Evolutionary conservation across 1,140 invertebrate genomes (phyloP).

Genomic region (Zaprionus ghesquierei): DNA sequence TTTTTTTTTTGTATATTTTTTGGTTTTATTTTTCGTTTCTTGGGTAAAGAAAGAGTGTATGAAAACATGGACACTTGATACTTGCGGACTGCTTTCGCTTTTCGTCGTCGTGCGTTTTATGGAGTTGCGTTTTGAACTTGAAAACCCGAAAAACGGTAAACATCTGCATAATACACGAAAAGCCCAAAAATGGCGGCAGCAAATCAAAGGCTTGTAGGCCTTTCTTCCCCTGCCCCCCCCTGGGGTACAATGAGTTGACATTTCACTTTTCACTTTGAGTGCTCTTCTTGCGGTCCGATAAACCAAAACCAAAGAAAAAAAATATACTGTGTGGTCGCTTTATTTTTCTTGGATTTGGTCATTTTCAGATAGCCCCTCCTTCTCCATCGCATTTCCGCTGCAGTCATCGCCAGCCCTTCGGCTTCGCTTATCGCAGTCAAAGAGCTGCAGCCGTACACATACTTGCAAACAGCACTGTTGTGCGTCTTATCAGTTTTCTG

Average conservation of each 20-base stretch:
- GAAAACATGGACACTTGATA: conserved; percentile 6
- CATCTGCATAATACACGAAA: conserved; percentile 64
- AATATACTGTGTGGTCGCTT: conserved; percentile 2
- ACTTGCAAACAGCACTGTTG: neutral
- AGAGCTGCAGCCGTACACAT: neutral
- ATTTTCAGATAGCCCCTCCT: conserved; percentile 17
- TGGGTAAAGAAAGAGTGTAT: conserved; percentile 30
- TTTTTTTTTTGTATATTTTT: neutral
- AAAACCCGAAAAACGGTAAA: conserved; percentile 40
- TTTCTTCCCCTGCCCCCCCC: neutral
- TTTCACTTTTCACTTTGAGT: conserved; percentile 69
- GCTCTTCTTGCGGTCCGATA: conserved; percentile 63
- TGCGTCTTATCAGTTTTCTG: conserved; percentile 44
- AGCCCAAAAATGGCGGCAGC: conserved; percentile 39
- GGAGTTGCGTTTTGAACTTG: conserved; percentile 72
- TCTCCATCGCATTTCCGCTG: conserved; percentile 46
- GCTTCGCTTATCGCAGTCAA: conserved; percentile 44
- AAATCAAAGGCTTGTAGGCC: conserved; percentile 59
- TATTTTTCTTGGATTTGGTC: conserved; percentile 12
- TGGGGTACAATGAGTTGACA: conserved; percentile 68
- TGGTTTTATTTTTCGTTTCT: no score
- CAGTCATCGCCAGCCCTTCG: conserved; percentile 17
- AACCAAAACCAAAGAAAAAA: conserved; percentile 2
- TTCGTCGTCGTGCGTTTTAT: conserved; percentile 37
- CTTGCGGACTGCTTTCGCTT: conserved; percentile 17